Evolutionary conservation across 30 jellyfish, hydroid and myxozoan genomes (phyloP).

Genomic region (Hydractinia echinata): DNA sequence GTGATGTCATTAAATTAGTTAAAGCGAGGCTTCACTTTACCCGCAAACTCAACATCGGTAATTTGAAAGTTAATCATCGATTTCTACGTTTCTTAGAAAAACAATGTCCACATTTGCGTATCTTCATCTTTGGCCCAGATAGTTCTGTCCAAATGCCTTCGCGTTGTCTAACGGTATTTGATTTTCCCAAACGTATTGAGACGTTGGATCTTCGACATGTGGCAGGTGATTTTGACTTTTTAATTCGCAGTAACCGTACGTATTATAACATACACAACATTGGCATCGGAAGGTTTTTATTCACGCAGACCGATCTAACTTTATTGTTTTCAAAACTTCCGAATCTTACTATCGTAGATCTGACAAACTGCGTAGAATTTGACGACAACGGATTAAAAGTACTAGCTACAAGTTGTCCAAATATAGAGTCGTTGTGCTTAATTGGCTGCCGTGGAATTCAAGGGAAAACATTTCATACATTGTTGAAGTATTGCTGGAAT

Average conservation of each 20-base stretch:
- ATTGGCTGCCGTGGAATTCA: conserved; percentile 83
- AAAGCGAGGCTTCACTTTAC: conserved; percentile 42
- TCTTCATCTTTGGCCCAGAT: conserved; percentile 70
- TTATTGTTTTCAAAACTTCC: conserved; percentile 56
- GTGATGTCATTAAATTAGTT: conserved; percentile 42
- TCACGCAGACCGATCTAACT: conserved; percentile 42
- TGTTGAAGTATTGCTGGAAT: conserved; percentile 49
- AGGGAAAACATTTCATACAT: conserved; percentile 67
- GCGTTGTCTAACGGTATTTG: conserved; percentile 24
- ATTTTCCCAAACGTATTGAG: conserved; percentile 48
- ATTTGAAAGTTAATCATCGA: conserved; percentile 40
- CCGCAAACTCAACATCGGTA: conserved; percentile 60
- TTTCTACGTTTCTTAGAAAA: conserved; percentile 40
- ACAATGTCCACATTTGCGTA: conserved; percentile 52
- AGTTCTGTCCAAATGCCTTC: conserved; percentile 40
- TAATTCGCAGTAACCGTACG: conserved; percentile 44
- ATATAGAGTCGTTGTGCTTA: conserved; percentile 62
- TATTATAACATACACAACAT: conserved; percentile 38
- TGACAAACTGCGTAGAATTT: conserved; percentile 67
- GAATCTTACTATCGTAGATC: conserved; percentile 52
- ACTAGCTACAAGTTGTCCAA: conserved; percentile 52
- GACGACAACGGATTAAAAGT: conserved; percentile 59
- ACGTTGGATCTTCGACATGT: conserved; percentile 82
- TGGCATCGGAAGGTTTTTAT: conserved; percentile 74
- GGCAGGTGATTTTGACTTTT: conserved; percentile 77